phyloP scores from a whole-genome alignment of 2,113 vertebrate genomes.

The Eidolon helvum region DNA sequence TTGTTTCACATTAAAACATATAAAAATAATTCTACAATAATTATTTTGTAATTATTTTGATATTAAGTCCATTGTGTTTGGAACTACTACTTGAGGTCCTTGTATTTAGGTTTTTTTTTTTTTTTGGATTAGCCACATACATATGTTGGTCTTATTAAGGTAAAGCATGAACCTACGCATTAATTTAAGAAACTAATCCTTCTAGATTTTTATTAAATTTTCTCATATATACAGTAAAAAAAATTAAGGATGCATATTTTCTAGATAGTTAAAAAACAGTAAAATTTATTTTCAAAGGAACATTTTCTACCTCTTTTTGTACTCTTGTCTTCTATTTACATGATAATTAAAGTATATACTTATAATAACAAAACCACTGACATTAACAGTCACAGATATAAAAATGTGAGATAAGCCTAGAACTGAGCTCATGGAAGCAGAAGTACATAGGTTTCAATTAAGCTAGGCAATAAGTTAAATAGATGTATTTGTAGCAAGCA shows the following conservation, averaged over 20 bases:
- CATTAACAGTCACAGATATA: background rate
- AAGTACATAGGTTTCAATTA: background rate
- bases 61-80: background rate
- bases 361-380: background rate
- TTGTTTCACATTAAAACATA: background rate
- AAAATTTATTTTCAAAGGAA: background rate
- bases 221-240: background rate
- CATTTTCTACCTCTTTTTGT: background rate
- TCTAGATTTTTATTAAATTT: background rate
- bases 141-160: background rate
- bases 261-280: background rate
- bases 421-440: background rate
- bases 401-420: background rate
- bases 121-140: background rate
- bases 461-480: background rate
- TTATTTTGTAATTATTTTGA: background rate
- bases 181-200: background rate
- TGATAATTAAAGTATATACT: background rate
- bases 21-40: background rate
- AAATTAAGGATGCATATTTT: background rate
- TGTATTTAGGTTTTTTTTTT: background rate
- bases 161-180: background rate
- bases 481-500: background rate
- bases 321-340: background rate
- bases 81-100: background rate